These are phyloP conservation scores for Trilocha varians DNA, from an alignment of 2,888 invertebrate genomes.

Conservation along the genomic window DNA sequence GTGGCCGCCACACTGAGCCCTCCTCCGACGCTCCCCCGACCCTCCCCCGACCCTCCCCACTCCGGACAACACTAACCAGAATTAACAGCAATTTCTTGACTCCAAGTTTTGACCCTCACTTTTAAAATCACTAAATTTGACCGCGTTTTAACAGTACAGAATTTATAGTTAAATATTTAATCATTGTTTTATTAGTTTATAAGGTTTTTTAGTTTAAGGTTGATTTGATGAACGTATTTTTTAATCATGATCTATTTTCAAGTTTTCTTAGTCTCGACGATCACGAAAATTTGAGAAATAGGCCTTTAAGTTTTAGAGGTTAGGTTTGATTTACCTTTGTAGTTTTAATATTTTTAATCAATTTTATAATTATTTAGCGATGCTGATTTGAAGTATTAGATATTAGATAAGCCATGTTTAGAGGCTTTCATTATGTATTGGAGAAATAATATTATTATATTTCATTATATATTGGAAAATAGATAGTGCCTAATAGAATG, in stretches of 20 bases:
- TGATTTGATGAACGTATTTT: neutral
- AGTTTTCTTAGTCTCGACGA: neutral
- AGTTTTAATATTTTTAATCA: neutral
- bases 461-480: no score
- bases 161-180: no score
- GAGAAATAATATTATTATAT: no score
- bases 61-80: neutral
- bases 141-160: no score
- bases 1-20: slow-evolving; percentile 10
- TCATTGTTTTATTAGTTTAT: neutral
- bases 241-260: neutral
- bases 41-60: neutral
- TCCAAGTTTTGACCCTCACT: neutral
- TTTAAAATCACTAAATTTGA: neutral
- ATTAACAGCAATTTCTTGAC: neutral
- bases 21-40: slow-evolving; percentile 12
- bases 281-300: neutral
- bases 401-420: neutral
- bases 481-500: slow-evolving; percentile 10
- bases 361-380: neutral
- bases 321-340: neutral
- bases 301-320: neutral
- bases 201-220: neutral
- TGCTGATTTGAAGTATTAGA: neutral
- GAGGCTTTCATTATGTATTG: neutral